These are phyloP conservation scores for Calliphora vomitoria DNA, from an alignment of 2,888 invertebrate species.

Conservation along the genomic window DNA sequence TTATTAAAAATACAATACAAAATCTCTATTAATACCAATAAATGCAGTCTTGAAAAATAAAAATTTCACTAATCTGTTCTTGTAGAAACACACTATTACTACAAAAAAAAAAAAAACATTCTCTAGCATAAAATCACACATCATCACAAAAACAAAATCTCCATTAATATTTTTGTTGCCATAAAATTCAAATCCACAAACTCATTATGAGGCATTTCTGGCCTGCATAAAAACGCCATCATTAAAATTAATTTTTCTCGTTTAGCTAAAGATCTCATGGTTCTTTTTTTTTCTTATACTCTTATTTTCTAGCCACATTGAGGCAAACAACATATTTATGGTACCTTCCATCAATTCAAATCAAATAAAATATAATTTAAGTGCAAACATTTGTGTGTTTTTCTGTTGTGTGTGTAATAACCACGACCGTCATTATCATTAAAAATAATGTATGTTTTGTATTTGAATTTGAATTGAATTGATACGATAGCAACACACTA, in stretches of 20 bases:
- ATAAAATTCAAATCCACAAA: not conserved
- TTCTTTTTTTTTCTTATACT: not conserved
- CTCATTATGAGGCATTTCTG: not conserved
- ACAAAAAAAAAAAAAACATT: too few species aligned
- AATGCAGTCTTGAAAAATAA: too few species aligned
- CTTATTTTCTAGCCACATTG: not conserved
- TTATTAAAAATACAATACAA: too few species aligned
- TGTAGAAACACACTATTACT: too few species aligned
- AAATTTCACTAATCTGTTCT: too few species aligned
- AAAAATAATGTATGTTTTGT: conserved; percentile 12
- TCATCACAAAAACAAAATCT: not conserved
- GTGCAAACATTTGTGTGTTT: not conserved
- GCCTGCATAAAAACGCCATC: conserved; percentile 3
- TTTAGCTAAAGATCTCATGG: not conserved
- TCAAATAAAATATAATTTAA: conserved; percentile 22
- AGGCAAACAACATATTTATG: conserved; percentile 18
- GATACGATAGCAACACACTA: not conserved
- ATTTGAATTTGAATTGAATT: not conserved
- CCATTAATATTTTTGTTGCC: not conserved
- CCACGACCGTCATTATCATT: conserved; percentile 27
- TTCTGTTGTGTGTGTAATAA: not conserved
- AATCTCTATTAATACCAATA: too few species aligned
- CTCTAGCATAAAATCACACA: too few species aligned
- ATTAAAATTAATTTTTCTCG: conserved; percentile 40
- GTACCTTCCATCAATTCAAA: not conserved